A percentile compares a stretch with the other conserved stretches of the same genome.
phyloP scores from a whole-genome alignment of 1,140 invertebrate genomes.

The Geopemphigus sp. region DNA sequence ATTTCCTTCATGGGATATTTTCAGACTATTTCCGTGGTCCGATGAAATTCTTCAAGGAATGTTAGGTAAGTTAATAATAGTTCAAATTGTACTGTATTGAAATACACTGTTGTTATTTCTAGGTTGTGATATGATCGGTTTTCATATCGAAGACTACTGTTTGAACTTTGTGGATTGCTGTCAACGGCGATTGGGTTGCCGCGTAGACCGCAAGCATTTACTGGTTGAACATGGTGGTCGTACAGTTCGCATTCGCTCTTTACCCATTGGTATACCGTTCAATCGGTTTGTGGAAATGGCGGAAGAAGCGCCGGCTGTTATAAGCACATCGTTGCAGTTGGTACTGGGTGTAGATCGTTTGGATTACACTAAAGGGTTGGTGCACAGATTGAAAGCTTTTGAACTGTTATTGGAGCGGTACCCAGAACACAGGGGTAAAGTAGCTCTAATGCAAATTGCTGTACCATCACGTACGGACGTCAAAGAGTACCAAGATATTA shows the following conservation, averaged over 20 bases:
- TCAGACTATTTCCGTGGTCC: constrained; percentile 82
- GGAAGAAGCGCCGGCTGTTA: constrained; percentile 71
- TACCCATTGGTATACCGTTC: constrained; percentile 85
- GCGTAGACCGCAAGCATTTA: constrained; percentile 81
- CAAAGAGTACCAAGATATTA: constrained; percentile 85
- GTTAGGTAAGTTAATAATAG: constrained; percentile 64
- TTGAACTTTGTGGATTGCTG: constrained; percentile 89
- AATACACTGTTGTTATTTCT: constrained; percentile 19
- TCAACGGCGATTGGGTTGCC: constrained; percentile 78
- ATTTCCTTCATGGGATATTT: constrained; percentile 88
- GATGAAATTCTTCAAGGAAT: constrained; percentile 87
- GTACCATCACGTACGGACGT: constrained; percentile 87
- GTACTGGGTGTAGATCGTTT: constrained; percentile 82
- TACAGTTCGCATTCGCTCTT: constrained; percentile 74
- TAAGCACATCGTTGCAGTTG: constrained; percentile 63
- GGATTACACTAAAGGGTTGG: constrained; percentile 79
- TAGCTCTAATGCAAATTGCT: constrained; percentile 78
- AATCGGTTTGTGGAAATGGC: constrained; percentile 81
- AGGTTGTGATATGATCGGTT: constrained; percentile 88
- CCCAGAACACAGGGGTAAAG: constrained; percentile 81
- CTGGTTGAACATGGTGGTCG: constrained; percentile 80
- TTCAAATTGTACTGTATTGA: background rate
- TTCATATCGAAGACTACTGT: constrained; percentile 88
- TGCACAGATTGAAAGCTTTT: constrained; percentile 60
- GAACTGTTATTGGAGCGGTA: constrained; percentile 80